A percentile compares a stretch with the other conserved stretches of the same genome.
Conservation (phyloP, 2,797 vertebrate genomes). For the Pipistrellus nathusii region DNA sequence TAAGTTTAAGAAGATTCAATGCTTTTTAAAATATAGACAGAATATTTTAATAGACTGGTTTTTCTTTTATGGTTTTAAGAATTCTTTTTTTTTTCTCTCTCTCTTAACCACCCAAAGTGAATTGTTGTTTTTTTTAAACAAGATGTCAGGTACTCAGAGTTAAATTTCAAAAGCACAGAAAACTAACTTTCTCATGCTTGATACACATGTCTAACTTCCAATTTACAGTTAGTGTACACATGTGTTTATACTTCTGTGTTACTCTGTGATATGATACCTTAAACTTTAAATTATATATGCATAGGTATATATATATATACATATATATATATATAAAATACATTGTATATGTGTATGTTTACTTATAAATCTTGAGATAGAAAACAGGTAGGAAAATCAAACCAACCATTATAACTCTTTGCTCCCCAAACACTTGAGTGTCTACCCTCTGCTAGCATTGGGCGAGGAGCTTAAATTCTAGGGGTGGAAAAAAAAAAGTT, state of each 20-base stretch:
- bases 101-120: background rate
- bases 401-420: background rate
- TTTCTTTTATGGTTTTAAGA: background rate
- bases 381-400: background rate
- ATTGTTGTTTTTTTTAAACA: background rate
- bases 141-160: background rate
- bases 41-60: constrained; percentile 24
- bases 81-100: background rate
- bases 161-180: background rate
- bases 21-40: background rate
- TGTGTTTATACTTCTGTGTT: background rate
- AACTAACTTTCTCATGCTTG: background rate
- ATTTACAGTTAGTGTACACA: background rate
- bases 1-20: background rate
- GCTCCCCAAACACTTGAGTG: background rate
- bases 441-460: background rate
- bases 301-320: background rate
- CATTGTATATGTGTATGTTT: background rate
- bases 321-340: background rate
- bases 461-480: background rate
- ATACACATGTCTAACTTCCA: background rate
- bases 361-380: background rate
- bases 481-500: background rate
- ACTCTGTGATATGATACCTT: background rate
- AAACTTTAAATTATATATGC: background rate